Percentiles rank a stretch among this genome's conserved stretches.
phyloP scores from a whole-genome alignment of 2,113 vertebrate species.

The Pandion haliaetus region DNA sequence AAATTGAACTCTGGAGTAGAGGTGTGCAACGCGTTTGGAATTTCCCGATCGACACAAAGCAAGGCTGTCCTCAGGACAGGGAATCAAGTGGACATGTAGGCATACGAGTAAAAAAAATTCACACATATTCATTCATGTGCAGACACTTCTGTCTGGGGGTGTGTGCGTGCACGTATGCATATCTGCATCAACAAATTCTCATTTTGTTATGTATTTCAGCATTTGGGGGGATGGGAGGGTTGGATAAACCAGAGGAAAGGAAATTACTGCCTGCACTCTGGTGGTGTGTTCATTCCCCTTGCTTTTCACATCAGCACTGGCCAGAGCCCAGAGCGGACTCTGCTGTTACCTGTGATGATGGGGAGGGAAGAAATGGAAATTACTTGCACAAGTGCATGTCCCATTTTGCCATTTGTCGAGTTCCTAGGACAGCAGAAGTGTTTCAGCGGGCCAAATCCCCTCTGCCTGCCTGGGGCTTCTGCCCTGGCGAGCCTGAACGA shows the following conservation, averaged over 20 bases:
- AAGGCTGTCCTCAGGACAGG: constrained; percentile 67
- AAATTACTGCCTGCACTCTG: neutral
- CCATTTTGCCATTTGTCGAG: neutral
- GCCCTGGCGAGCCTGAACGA: neutral
- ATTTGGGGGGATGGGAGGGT: neutral
- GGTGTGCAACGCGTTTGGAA: constrained; percentile 82
- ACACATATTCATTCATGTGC: constrained; percentile 14
- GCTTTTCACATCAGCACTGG: constrained; percentile 41
- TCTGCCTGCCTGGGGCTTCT: neutral
- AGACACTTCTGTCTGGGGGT: neutral
- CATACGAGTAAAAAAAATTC: constrained; percentile 31
- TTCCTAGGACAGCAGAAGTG: constrained; percentile 27
- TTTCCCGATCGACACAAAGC: constrained; percentile 72
- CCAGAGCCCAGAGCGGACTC: constrained; percentile 8
- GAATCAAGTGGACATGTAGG: constrained; percentile 53
- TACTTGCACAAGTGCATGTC: neutral
- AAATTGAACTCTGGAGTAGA: constrained; percentile 86
- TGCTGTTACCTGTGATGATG: constrained; percentile 7
- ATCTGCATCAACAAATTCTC: constrained; percentile 11
- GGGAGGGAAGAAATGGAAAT: constrained; percentile 17
- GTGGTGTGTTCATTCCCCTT: neutral
- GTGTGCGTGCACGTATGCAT: neutral
- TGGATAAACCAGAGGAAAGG: constrained; percentile 36
- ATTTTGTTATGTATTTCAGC: constrained; percentile 41
- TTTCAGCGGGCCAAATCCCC: neutral